Conservation (phyloP, 1,140 invertebrate genomes). For the Zaprionus inermis region DNA sequence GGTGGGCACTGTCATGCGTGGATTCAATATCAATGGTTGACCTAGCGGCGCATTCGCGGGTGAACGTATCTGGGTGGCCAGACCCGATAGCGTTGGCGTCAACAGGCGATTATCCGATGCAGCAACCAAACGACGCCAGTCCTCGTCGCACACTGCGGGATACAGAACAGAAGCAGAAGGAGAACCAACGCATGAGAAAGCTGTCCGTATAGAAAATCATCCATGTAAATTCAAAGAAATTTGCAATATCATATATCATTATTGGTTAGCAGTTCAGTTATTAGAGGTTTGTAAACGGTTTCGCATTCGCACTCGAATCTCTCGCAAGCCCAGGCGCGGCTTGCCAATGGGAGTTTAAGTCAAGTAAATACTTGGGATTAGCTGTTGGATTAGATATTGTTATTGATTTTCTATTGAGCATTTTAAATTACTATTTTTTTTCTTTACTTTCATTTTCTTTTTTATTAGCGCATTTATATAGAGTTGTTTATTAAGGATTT, state of each 20-base stretch:
- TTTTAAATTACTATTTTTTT: no score
- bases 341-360: conserved; percentile 23
- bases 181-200: conserved; percentile 80
- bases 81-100: conserved; percentile 86
- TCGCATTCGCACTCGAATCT: not conserved
- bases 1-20: conserved; percentile 92
- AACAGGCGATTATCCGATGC: conserved; percentile 90
- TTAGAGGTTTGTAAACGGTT: conserved; percentile 18
- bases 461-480: not conserved
- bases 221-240: conserved; percentile 65
- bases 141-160: conserved; percentile 88
- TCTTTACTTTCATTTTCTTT: conserved; percentile 6
- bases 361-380: conserved; percentile 30
- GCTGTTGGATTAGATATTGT: conserved; percentile 40
- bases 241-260: conserved; percentile 48
- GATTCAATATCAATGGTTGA: conserved; percentile 94
- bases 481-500: conserved; percentile 19
- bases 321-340: not conserved
- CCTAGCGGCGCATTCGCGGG: conserved; percentile 89
- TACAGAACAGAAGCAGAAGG: conserved; percentile 78
- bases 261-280: conserved; percentile 51
- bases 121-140: conserved; percentile 91
- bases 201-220: conserved; percentile 67
- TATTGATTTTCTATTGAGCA: not conserved
- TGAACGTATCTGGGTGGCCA: conserved; percentile 87